Evolutionary conservation across 2,113 vertebrate species (phyloP), one percentile per base, ranked within the genome.

Genomic region (Casuarius casuarius): DNA sequence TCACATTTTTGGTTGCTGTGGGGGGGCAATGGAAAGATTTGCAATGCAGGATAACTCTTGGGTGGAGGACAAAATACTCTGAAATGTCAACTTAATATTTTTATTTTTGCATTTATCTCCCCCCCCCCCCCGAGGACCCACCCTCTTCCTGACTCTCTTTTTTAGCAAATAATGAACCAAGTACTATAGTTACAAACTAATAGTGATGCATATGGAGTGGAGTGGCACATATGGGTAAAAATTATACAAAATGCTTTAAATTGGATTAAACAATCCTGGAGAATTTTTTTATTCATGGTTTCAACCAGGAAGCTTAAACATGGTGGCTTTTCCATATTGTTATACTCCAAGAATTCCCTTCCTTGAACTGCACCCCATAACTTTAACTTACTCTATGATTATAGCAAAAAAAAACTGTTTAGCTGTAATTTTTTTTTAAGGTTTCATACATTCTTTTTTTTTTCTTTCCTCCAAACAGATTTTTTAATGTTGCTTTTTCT

Each of bases 101-200:
- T 84, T 73, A 81, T 90, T 96, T 94, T 91, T 86, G 80, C 56
- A 13, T 90, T 87, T 80, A 33, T 92, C 19, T 10, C 19, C 23
- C 70, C 12, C 9, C 0, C 21, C 1, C 54, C 0, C 0, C 6
- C 10, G 46, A 78, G 86, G 91, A 90, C 77, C 93, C 89, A 79
- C 89, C 93, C 94, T 91, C 91, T 96, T 95, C 87, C 94, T 94
- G 87, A 71, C 49, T 35, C 76, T 73, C 28, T 46, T 76, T 87
- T 93, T 67, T 76, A 92, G 90, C 85, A 66, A 56, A 83, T 72
- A 33, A 52, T 59, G 86, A 62, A 70, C 46, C 4, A 1, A 5
- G 52, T 48, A 11, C 22, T 44, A 6, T 1, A 5, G 87, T 48
- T 89, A 17, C 74, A 70, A 85, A 29, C 25, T 12, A 16, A 81